Evolutionary conservation across 2,888 invertebrate species (phyloP), one percentile per base, ranked within the genome.

Genomic region (Cistogaster globosa): DNA sequence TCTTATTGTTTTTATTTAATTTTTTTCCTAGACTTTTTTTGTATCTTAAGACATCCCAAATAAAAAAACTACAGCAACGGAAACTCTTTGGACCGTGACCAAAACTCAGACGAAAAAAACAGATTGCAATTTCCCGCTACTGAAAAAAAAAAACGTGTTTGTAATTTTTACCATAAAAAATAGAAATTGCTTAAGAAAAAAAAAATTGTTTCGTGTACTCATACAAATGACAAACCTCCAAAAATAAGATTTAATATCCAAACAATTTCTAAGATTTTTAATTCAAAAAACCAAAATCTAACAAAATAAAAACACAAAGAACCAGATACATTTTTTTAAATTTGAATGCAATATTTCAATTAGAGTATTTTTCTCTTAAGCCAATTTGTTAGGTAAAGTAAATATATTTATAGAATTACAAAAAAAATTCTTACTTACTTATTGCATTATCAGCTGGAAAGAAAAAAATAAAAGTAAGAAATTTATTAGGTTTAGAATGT

Each of bases 371-470:
- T 18, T 20, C 4, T 62, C 57, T 22, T 20, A 45, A 82, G 89
- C 90, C 90, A 91, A 90, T 90, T 88, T 58, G 26, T 67, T 62
- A 57, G 38, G 6, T 14, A 45, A 63, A 26, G 12, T 55, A 87
- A 63, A 58, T 83, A 77, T 68, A 8, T 51, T 12, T 16, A 36
- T 42, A 63, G 45, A 53, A 5, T 32, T 32, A 32, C 32, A 32
- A 32, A 32, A 7, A 26, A 5, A 32, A 32, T 5, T 26, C 7
- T 67, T 88, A 92, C 92, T 92, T 92, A 92, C 92, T 92, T 92
- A 92, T 92, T 86, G 92, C 91, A 85, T 90, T 92, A 88, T 92
- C 92, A 89, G 91, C 92, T 92, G 89, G 5, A 91, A 90, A 71
- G 53, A 71, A 22, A 74, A 86, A 80, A 86, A n/a, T n/a, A n/a